Evolutionary conservation across 2,797 vertebrate genomes (phyloP).

Genomic region (Pitangus sulphuratus): DNA sequence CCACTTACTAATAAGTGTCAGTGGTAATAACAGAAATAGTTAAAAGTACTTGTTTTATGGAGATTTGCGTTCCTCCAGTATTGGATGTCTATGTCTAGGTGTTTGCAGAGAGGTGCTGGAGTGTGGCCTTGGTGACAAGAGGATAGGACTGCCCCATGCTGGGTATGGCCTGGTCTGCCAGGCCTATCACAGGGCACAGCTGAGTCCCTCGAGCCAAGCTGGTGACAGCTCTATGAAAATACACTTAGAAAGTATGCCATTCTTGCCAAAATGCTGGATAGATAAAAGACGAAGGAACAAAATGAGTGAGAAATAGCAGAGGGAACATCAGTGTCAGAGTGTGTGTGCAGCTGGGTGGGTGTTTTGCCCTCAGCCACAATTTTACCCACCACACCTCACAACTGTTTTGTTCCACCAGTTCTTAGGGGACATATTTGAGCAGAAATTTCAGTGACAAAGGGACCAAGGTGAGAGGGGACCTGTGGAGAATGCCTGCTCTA

Average conservation of each 20-base stretch:
- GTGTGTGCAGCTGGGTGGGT: not conserved
- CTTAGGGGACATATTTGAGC: not conserved
- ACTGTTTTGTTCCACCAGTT: not conserved
- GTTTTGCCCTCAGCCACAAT: not conserved
- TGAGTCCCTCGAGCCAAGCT: not conserved
- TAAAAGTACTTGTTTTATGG: not conserved
- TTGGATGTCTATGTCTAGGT: not conserved
- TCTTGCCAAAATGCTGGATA: not conserved
- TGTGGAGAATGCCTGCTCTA: not conserved
- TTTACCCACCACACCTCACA: not conserved
- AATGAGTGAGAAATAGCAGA: not conserved
- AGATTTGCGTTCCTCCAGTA: not conserved
- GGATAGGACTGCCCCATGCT: not conserved
- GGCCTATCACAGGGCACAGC: not conserved
- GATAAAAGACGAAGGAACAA: not conserved
- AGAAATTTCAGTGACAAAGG: not conserved
- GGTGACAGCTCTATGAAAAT: not conserved
- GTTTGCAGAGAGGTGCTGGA: not conserved
- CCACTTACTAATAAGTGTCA: not conserved
- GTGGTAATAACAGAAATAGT: not conserved
- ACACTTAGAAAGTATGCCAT: not conserved
- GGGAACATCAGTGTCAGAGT: not conserved
- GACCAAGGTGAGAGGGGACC: not conserved
- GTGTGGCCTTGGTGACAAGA: not conserved
- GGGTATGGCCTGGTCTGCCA: not conserved